These are phyloP conservation scores for Oryzias curvinotus DNA, from an alignment of 2,113 vertebrate species.

Conservation along the genomic window DNA sequence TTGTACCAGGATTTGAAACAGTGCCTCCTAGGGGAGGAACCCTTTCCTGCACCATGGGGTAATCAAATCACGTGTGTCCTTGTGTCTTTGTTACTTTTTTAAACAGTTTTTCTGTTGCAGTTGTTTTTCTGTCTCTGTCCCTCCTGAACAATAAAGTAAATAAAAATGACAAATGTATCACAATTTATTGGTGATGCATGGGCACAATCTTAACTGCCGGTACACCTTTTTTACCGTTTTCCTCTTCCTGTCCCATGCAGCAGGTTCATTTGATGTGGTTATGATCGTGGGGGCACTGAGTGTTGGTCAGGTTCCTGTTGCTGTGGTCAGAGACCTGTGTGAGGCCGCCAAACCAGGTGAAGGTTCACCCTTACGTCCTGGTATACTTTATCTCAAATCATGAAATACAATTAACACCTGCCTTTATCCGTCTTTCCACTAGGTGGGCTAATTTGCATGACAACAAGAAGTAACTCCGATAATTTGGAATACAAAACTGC, in stretches of 20 bases:
- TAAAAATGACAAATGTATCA: too few relatives aligned
- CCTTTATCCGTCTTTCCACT: constrained; percentile 40
- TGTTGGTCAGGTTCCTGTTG: constrained; percentile 76
- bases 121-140: too few relatives aligned
- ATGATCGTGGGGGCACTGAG: constrained; percentile 85
- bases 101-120: too few relatives aligned
- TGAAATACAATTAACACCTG: background rate
- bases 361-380: constrained; percentile 7
- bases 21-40: constrained; percentile 77
- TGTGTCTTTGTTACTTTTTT: too few relatives aligned
- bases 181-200: too few relatives aligned
- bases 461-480: constrained; percentile 80
- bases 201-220: too few relatives aligned
- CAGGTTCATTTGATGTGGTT: constrained; percentile 82
- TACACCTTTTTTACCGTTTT: background rate
- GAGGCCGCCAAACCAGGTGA: constrained; percentile 84
- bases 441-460: constrained; percentile 91
- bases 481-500: constrained; percentile 80
- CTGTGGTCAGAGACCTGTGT: constrained; percentile 78
- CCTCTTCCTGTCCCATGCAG: background rate
- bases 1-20: constrained; percentile 80
- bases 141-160: too few relatives aligned
- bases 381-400: background rate
- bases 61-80: constrained; percentile 22
- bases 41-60: constrained; percentile 81